Percentiles rank a stretch among this genome's conserved stretches.
Evolutionary conservation across 2,888 invertebrate species (phyloP).

Genomic region (Sclerodermus sp.): DNA sequence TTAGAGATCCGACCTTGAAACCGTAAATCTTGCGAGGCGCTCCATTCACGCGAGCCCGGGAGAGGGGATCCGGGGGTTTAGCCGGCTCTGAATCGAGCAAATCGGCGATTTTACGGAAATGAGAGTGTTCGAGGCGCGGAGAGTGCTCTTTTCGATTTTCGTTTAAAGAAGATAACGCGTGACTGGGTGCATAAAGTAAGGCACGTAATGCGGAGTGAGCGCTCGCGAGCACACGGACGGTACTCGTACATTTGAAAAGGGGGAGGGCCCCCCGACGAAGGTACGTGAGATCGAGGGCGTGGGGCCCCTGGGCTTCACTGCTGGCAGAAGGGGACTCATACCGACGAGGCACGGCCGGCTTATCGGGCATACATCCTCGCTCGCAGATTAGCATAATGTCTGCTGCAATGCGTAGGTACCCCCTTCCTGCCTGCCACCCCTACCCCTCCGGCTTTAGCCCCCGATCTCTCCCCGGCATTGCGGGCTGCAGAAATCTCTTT

Average conservation of each 20-base stretch:
- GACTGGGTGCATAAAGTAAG: constrained; percentile 8
- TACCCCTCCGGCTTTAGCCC: constrained; percentile 1
- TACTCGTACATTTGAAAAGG: no score
- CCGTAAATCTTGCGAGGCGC: no score
- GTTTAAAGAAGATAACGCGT: constrained; percentile 30
- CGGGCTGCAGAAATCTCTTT: no score
- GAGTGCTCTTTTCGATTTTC: constrained; percentile 27
- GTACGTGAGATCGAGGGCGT: constrained; percentile 50
- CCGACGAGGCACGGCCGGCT: constrained; percentile 36
- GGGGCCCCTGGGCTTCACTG: constrained; percentile 53
- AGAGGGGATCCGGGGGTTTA: no score
- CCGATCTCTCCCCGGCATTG: constrained; percentile 3
- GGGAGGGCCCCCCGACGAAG: neutral
- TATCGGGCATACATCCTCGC: constrained; percentile 56
- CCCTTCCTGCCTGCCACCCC: constrained; percentile 14
- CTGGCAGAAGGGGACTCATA: constrained; percentile 39
- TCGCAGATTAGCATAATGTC: constrained; percentile 57
- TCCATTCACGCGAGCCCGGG: no score
- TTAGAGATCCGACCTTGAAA: no score
- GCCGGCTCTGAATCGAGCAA: no score
- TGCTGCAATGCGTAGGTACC: constrained; percentile 50
- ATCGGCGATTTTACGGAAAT: no score
- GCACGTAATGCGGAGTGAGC: constrained; percentile 6
- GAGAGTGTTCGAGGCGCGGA: no score
- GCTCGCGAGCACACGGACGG: no score